A percentile compares a stretch with the other conserved stretches of the same genome.
These are phyloP conservation scores for Xiphophorus birchmanni DNA, from an alignment of 2,797 vertebrate species.

Conservation along the genomic window DNA sequence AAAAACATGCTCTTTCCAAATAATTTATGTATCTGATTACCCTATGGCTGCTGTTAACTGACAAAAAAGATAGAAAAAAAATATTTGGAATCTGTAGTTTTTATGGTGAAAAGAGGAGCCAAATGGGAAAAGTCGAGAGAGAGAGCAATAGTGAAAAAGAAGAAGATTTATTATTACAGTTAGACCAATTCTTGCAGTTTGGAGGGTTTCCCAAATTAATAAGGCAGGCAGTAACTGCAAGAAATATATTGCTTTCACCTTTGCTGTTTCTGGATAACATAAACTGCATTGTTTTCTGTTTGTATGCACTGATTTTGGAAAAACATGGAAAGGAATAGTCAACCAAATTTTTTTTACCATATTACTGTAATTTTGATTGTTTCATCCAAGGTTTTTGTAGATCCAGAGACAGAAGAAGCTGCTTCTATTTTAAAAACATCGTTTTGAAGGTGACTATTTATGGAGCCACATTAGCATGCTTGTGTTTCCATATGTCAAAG, in stretches of 20 bases:
- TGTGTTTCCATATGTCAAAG: background rate
- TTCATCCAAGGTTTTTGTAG: background rate
- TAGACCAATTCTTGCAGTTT: slow-evolving; percentile 22
- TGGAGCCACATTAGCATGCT: background rate
- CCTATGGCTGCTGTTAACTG: slow-evolving; percentile 40
- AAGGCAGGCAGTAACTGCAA: background rate
- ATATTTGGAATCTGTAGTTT: slow-evolving; percentile 37
- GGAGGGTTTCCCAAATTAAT: slow-evolving; percentile 19
- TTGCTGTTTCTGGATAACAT: background rate
- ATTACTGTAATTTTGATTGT: background rate
- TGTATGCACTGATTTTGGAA: background rate
- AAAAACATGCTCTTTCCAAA: slow-evolving; percentile 37
- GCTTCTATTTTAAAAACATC: background rate
- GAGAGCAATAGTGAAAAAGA: background rate
- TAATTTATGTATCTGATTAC: slow-evolving; percentile 60
- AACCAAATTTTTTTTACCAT: background rate
- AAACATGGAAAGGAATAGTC: background rate
- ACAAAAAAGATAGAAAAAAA: slow-evolving; percentile 24
- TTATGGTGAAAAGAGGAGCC: slow-evolving; percentile 29
- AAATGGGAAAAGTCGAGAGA: background rate
- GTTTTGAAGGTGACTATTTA: too few species aligned
- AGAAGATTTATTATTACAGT: slow-evolving; percentile 35
- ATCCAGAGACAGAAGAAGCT: background rate
- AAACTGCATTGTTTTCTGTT: background rate
- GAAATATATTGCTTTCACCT: slow-evolving; percentile 13